Conservation (phyloP, 2,113 vertebrate species). For the Dryoscopus gambensis region DNA sequence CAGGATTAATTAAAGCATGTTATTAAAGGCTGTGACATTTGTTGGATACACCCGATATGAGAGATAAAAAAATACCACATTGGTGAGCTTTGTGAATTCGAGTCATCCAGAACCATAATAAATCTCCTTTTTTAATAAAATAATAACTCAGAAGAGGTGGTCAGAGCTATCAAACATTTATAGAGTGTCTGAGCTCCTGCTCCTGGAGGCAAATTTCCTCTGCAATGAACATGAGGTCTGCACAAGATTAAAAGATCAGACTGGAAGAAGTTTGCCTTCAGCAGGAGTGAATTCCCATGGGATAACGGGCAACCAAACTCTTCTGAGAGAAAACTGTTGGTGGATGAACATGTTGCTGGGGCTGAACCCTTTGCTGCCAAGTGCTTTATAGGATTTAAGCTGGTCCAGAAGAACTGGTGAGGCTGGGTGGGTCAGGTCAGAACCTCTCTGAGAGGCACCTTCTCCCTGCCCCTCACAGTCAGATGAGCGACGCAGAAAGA, state of each 20-base stretch:
- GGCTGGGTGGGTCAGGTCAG: not conserved
- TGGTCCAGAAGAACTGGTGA: not conserved
- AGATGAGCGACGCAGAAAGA: rapidly evolving
- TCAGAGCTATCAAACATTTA: not conserved
- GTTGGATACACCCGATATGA: not conserved
- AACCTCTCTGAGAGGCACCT: not conserved
- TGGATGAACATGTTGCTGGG: rapidly evolving
- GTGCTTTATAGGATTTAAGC: not conserved
- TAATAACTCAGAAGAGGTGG: not conserved
- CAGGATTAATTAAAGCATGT: constrained; percentile 24
- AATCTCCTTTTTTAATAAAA: not conserved
- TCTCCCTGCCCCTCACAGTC: not conserved
- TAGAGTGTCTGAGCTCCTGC: not conserved
- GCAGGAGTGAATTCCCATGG: not conserved
- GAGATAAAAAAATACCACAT: not conserved
- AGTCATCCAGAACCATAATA: not conserved
- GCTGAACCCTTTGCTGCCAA: not conserved
- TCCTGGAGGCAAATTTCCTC: not conserved
- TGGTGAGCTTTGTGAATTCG: not conserved
- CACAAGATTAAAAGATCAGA: not conserved
- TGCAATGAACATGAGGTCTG: not conserved
- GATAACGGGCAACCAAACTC: not conserved
- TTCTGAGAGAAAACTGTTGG: not conserved
- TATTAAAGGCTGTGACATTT: constrained; percentile 13
- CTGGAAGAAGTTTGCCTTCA: not conserved